A percentile compares a stretch with the other conserved stretches of the same genome.
phyloP scores from a whole-genome alignment of 2,888 invertebrate genomes.

The Aproaerema taeniolella region DNA sequence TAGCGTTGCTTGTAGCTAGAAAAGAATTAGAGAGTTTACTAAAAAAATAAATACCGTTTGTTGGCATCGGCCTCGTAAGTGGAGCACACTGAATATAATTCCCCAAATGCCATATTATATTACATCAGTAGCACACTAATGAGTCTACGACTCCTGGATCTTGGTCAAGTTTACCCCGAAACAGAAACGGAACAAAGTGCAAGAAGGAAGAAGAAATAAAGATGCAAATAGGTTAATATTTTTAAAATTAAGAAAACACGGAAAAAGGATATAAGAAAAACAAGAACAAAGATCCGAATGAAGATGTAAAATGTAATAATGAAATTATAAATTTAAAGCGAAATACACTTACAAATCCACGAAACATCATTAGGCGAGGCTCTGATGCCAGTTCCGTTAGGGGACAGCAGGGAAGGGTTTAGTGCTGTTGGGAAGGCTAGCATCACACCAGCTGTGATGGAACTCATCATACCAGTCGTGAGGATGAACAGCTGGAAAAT shows the following conservation, averaged over 20 bases:
- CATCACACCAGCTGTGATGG: constrained; percentile 19
- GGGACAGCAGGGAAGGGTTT: constrained; percentile 30
- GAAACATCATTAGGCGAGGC: constrained; percentile 34
- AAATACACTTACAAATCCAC: constrained; percentile 45
- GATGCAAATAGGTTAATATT: too few species aligned
- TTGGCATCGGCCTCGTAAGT: neutral
- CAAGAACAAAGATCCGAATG: neutral
- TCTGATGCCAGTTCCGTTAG: constrained; percentile 31
- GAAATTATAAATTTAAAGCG: too few species aligned
- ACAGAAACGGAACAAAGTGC: too few species aligned
- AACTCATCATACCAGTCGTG: too few species aligned
- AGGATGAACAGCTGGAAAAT: too few species aligned
- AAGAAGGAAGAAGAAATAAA: neutral
- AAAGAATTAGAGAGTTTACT: constrained; percentile 6
- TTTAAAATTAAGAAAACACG: too few species aligned
- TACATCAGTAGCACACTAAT: too few species aligned
- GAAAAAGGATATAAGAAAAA: neutral
- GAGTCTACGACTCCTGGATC: too few species aligned
- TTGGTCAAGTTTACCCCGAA: neutral
- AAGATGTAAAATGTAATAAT: too few species aligned
- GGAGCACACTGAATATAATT: neutral
- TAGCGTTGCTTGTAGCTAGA: constrained; percentile 36
- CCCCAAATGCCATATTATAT: neutral
- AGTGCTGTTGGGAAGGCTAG: constrained; percentile 32
- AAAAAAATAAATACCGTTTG: neutral